Evolutionary conservation across 2,888 invertebrate genomes (phyloP).

Genomic region (Leptarthrus brevirostris): DNA sequence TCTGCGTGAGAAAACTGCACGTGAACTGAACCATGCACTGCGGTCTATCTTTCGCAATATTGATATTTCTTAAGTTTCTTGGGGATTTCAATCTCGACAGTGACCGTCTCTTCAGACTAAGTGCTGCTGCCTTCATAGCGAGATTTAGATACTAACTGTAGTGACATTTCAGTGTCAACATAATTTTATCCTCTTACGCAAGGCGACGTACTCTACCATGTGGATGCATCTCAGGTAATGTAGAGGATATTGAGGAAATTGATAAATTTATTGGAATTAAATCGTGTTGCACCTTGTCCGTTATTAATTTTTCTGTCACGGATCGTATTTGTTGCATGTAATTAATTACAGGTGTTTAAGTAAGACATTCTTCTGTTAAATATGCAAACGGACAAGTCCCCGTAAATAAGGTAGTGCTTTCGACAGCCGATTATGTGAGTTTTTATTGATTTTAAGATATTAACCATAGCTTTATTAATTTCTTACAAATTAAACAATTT

Average conservation of each 20-base stretch:
- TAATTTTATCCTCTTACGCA: slow-evolving; percentile 25
- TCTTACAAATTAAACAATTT: too few species aligned
- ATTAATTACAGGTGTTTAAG: too few species aligned
- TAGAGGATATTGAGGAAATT: background rate
- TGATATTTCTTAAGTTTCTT: slow-evolving; percentile 5
- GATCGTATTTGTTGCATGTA: too few species aligned
- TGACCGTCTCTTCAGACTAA: background rate
- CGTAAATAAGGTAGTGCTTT: too few species aligned
- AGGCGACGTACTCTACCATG: background rate
- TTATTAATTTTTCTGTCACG: background rate
- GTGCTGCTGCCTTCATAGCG: background rate
- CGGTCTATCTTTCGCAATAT: background rate
- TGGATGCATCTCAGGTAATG: slow-evolving; percentile 5
- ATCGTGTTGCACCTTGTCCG: background rate
- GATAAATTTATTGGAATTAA: slow-evolving; percentile 24
- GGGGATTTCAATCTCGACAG: slow-evolving; percentile 5
- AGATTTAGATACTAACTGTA: background rate
- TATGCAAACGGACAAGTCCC: too few species aligned
- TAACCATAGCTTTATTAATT: too few species aligned
- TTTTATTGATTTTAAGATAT: too few species aligned
- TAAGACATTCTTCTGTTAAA: too few species aligned
- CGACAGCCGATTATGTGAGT: too few species aligned
- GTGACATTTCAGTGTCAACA: slow-evolving; percentile 36
- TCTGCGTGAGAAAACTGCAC: background rate
- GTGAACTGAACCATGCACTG: background rate